Evolutionary conservation across 2,888 invertebrate species (phyloP).

Genomic region (Anoncus sp.): DNA sequence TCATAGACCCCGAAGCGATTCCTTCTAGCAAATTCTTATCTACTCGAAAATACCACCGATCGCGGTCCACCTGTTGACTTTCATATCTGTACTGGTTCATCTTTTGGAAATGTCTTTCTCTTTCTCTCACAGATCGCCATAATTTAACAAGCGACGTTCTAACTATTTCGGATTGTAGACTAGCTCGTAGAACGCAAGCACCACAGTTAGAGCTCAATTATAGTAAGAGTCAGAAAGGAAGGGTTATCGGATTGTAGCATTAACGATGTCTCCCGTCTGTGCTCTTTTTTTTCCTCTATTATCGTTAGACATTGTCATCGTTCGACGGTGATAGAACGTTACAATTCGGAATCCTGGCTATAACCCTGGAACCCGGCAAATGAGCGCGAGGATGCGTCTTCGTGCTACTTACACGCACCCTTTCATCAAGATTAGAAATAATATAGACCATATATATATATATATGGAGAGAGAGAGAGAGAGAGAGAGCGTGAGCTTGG

Average conservation of each 20-base stretch:
- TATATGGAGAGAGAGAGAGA: too few relatives aligned
- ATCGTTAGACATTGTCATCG: conserved; percentile 33
- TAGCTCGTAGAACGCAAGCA: background rate
- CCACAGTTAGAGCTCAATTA: conserved; percentile 14
- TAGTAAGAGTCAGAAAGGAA: conserved; percentile 34
- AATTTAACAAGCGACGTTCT: background rate
- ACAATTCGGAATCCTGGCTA: background rate
- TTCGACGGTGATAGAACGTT: conserved; percentile 11
- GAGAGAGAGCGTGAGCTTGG: conserved; percentile 10
- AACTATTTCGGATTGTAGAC: background rate
- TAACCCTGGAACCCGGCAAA: background rate
- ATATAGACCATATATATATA: conserved; percentile 16
- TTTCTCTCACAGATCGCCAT: background rate
- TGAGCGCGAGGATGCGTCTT: conserved; percentile 21
- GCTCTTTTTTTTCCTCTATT: background rate
- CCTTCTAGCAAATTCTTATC: background rate
- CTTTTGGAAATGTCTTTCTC: conserved; percentile 10
- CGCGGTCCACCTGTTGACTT: conserved; percentile 16
- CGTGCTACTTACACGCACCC: conserved; percentile 7
- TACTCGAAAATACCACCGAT: background rate
- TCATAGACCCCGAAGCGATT: conserved; percentile 28
- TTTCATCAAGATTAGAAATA: conserved; percentile 34
- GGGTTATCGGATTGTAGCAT: conserved; percentile 36
- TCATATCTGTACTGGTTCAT: conserved; percentile 4
- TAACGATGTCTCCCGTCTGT: conserved; percentile 10